Evolutionary conservation across 2,113 vertebrate species (phyloP).

Genomic region (Heloderma charlesbogerti): DNA sequence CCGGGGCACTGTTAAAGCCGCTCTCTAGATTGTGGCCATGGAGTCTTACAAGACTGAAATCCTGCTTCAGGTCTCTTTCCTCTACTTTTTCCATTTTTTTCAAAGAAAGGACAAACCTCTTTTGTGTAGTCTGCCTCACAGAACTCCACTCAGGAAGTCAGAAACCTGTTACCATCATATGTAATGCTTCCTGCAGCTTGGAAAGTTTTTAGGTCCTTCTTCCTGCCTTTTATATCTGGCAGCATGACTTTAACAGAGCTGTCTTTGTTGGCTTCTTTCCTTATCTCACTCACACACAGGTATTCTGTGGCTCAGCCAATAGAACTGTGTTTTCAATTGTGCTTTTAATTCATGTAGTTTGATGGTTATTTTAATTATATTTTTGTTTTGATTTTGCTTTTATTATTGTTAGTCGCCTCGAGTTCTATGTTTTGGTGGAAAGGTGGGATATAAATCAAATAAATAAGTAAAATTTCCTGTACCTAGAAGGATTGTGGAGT

Average conservation of each 20-base stretch:
- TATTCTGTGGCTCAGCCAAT: slow-evolving; percentile 54
- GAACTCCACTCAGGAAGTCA: slow-evolving; percentile 27
- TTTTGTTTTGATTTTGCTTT: too few relatives aligned
- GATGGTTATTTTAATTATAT: too few relatives aligned
- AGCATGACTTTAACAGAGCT: slow-evolving; percentile 15
- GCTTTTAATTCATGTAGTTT: too few relatives aligned
- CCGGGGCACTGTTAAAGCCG: not conserved
- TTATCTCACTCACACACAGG: slow-evolving; percentile 53
- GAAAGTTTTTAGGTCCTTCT: slow-evolving; percentile 11
- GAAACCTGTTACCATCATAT: slow-evolving; percentile 23
- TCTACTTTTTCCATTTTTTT: not conserved
- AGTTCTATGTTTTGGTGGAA: too few relatives aligned
- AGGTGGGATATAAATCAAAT: too few relatives aligned
- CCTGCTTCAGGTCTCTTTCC: not conserved
- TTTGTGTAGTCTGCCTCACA: slow-evolving; percentile 6
- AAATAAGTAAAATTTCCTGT: not conserved
- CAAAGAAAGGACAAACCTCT: not conserved
- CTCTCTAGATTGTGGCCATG: not conserved
- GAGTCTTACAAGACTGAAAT: not conserved
- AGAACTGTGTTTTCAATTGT: not conserved
- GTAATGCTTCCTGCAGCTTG: not conserved
- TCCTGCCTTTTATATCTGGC: slow-evolving; percentile 37
- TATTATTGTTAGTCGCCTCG: too few relatives aligned
- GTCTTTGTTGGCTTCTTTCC: slow-evolving; percentile 52
- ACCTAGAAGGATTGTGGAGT: slow-evolving; percentile 24